Base-by-base conservation (phyloP, 2,888 invertebrate genomes). In the Sinotaia quadrata region DNA sequence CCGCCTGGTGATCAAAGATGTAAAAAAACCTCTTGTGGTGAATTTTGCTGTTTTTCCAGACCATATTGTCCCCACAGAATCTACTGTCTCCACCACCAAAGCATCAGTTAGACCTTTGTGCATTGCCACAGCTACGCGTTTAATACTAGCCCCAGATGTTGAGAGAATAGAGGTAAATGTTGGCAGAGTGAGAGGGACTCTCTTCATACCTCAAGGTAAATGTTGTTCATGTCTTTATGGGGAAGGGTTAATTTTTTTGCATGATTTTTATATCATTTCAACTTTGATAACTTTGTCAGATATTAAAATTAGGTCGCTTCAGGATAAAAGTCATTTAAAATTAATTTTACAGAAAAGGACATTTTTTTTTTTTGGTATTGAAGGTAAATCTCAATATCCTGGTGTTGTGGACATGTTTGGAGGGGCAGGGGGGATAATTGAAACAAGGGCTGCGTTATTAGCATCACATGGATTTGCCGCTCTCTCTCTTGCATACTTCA, bases 1-100 rank as follows among this genome's bases (percentile, higher is more conserved):
- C 2, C 65, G 81, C 29, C 66, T 84, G 31, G 56, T 75, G 21
- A 78, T 79, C 56, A 71, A 69, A 62, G 80, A 84, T 60, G 81
- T 82, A 10, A 73, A 74, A 2, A 52, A 59, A 12, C 82, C 84
- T 0, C 68, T 74, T 37, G 52, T 41, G 2, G 67, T 79, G 7
- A 67, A 66, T n/a, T 31, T 84, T 12, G 52, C 70, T 21, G 69
- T 81, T 24, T 56, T 71, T 36, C 67, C 66, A 51, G 80, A 75
- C 2, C 75, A 75, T 49, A 36, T 47, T 5, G 27, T 56, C 10
- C 58, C 66, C 34, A 58, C 60, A 21, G 54, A 61, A 21, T 44
- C 71, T 10, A 37, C 58, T 29, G 52, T 59, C 33, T 33, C 57
- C 29, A 49, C 31, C 8, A 51, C 18, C 27, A 34, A 37, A 7